These are phyloP conservation scores for Cyclopterus lumpus DNA, from an alignment of 2,797 vertebrate species.

Conservation along the genomic window DNA sequence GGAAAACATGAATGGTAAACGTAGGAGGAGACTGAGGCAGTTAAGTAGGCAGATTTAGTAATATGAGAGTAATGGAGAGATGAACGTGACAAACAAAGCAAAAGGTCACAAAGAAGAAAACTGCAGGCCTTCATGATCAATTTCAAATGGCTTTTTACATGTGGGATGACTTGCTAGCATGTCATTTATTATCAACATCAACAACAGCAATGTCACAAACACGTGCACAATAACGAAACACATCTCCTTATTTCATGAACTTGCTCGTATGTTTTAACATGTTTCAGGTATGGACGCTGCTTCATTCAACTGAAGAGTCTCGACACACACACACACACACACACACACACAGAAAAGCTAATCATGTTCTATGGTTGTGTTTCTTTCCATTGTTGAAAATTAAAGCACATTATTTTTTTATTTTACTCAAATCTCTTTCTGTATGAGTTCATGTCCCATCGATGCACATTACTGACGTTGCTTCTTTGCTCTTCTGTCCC, in stretches of 20 bases:
- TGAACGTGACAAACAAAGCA: conserved; percentile 9
- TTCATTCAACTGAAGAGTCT: background rate
- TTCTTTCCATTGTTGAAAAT: background rate
- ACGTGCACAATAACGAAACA: background rate
- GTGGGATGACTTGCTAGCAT: background rate
- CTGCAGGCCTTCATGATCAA: background rate
- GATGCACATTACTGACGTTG: no score
- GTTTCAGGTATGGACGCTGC: background rate
- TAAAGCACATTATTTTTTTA: background rate
- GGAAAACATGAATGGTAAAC: conserved; percentile 7
- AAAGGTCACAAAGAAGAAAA: conserved; percentile 18
- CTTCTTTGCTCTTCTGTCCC: no score
- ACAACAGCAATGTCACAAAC: background rate
- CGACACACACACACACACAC: no score
- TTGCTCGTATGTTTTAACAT: background rate
- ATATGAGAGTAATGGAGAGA: conserved; percentile 26
- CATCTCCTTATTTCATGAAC: background rate
- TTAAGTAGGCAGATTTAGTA: conserved; percentile 28
- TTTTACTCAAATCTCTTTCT: background rate
- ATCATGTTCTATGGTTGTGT: background rate
- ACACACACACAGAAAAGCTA: background rate
- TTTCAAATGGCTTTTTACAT: conserved; percentile 2
- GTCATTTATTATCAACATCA: background rate
- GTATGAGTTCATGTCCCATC: no score
- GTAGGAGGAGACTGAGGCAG: conserved; percentile 6